These are phyloP conservation scores for Colistium nudipinnis DNA, from an alignment of 2,113 vertebrate genomes.

Conservation along the genomic window DNA sequence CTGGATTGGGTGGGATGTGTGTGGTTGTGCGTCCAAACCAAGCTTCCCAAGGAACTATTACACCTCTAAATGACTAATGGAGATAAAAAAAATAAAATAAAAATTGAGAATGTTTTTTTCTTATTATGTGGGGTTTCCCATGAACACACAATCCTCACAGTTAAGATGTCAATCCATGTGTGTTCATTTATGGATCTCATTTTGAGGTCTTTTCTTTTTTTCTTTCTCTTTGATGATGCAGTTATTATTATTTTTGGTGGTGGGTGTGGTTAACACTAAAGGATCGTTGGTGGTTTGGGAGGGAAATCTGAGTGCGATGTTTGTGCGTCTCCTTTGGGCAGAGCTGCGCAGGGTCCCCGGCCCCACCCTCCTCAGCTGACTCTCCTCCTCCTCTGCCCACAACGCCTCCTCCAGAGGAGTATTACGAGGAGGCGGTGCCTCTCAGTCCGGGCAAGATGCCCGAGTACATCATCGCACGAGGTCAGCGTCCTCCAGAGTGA, in stretches of 20 bases:
- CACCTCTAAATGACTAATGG: slow-evolving; percentile 7
- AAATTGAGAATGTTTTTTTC: slow-evolving; percentile 28
- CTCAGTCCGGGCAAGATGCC: slow-evolving; percentile 90
- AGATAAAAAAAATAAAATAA: slow-evolving; percentile 25
- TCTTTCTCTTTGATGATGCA: slow-evolving; percentile 41
- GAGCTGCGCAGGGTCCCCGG: slow-evolving; percentile 40
- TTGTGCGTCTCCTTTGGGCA: slow-evolving; percentile 43
- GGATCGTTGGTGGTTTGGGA: slow-evolving; percentile 4
- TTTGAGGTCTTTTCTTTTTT: slow-evolving; percentile 21
- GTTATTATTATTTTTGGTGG: no score
- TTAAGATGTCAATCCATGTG: slow-evolving; percentile 17
- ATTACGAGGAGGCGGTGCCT: slow-evolving; percentile 96
- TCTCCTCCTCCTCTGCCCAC: slow-evolving; percentile 91
- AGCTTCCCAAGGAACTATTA: not conserved
- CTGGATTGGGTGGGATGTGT: not conserved
- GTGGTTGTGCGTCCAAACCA: not conserved
- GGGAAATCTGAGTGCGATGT: slow-evolving; percentile 47
- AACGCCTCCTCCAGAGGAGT: slow-evolving; percentile 94
- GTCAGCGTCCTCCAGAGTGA: slow-evolving; percentile 79
- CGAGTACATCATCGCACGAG: slow-evolving; percentile 93
- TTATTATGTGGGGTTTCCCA: slow-evolving; percentile 53
- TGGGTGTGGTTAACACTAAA: slow-evolving; percentile 19
- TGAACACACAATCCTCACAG: slow-evolving; percentile 32
- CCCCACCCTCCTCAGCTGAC: slow-evolving; percentile 67
- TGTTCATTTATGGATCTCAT: slow-evolving; percentile 51